These are phyloP conservation scores for Neopelma chrysocephalum DNA, from an alignment of 2,797 vertebrate genomes.

Conservation along the genomic window DNA sequence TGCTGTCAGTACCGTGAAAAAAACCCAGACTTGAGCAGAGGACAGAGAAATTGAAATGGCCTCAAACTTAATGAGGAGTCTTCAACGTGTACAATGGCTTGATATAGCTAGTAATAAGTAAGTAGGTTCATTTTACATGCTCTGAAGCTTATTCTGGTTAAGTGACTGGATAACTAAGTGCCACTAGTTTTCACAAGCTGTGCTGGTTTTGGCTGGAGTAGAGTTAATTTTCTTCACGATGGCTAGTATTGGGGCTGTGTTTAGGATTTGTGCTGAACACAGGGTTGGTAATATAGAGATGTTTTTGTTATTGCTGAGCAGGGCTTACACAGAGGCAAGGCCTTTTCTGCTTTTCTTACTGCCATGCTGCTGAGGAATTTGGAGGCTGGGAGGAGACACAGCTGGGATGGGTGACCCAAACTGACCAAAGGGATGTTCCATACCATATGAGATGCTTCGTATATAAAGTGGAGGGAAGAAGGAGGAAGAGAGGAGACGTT, in stretches of 20 bases:
- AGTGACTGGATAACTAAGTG: not conserved
- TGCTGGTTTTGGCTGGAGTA: not conserved
- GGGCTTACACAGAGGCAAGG: not conserved
- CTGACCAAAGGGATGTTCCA: not conserved
- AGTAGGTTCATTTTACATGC: not conserved
- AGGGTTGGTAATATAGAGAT: not conserved
- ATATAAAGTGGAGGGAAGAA: not conserved
- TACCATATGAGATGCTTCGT: accelerated
- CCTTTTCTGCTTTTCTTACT: not conserved
- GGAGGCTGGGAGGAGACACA: not conserved
- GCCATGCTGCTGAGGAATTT: not conserved
- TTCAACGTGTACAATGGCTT: not conserved
- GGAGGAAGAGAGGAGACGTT: accelerated
- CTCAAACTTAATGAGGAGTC: not conserved
- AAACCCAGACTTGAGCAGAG: not conserved
- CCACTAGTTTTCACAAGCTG: not conserved
- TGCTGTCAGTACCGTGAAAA: not conserved
- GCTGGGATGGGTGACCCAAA: not conserved
- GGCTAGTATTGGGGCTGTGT: not conserved
- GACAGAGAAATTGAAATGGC: not conserved
- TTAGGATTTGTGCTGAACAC: not conserved
- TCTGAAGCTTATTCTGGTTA: not conserved
- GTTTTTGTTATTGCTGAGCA: not conserved
- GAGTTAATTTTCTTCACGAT: not conserved
- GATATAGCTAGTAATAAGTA: not conserved